These are phyloP conservation scores for Phoebastria nigripes DNA, from an alignment of 2,797 vertebrate species.

Conservation along the genomic window DNA sequence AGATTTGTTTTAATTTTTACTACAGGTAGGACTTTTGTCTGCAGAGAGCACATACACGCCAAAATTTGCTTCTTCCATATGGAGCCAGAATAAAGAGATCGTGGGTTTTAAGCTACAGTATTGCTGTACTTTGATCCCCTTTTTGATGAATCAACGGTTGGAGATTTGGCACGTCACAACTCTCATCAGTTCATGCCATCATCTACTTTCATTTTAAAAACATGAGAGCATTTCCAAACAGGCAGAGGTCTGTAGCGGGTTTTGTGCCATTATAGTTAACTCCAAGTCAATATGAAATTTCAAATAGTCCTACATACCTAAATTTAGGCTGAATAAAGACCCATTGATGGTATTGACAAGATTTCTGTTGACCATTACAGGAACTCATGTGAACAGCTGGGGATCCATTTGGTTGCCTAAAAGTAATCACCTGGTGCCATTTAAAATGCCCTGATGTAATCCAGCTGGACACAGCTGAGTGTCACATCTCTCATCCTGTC, in stretches of 20 bases:
- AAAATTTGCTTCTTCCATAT: not conserved
- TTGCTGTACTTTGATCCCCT: not conserved
- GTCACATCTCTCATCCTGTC: not conserved
- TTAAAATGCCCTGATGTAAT: not conserved
- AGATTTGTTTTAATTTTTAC: not conserved
- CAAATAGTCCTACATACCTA: not conserved
- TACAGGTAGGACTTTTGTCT: not conserved
- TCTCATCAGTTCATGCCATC: not conserved
- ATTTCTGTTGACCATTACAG: not conserved
- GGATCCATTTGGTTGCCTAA: not conserved
- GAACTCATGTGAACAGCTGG: not conserved
- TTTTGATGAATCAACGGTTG: not conserved
- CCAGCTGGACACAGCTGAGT: not conserved
- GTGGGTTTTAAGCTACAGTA: not conserved
- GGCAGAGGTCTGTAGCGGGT: not conserved
- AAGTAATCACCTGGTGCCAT: not conserved
- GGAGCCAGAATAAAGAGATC: not conserved
- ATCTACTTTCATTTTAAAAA: not conserved
- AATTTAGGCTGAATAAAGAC: not conserved
- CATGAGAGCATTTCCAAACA: not conserved
- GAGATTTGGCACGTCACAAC: not conserved
- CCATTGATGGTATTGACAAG: not conserved
- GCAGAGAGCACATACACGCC: not conserved
- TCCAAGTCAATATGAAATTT: not conserved
- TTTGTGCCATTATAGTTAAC: not conserved